These are phyloP conservation scores for Nasonia giraulti DNA, from an alignment of 1,140 invertebrate species.

Conservation along the genomic window DNA sequence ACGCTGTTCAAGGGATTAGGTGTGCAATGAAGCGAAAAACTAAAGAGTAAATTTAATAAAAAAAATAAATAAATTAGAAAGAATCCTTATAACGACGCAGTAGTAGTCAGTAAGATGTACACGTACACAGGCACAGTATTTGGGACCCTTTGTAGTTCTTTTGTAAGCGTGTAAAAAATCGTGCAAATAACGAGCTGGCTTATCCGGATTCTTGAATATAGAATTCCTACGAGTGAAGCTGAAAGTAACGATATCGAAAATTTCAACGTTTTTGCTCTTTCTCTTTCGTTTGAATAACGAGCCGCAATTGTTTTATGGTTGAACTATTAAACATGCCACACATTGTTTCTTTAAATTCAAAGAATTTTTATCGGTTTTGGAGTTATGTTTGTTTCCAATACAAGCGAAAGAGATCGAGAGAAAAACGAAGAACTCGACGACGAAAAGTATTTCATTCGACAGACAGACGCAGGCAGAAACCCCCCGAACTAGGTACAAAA, in stretches of 20 bases:
- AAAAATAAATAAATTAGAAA: slow-evolving; percentile 12
- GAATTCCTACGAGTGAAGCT: slow-evolving; percentile 17
- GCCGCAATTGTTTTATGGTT: neutral
- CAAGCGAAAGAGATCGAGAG: neutral
- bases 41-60: slow-evolving; percentile 1
- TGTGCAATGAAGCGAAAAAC: neutral
- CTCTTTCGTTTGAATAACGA: no score
- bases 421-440: neutral
- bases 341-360: neutral
- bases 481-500: slow-evolving; percentile 52
- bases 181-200: neutral
- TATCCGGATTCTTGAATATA: slow-evolving; percentile 29
- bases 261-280: neutral
- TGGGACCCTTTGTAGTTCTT: slow-evolving; percentile 56
- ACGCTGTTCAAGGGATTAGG: neutral
- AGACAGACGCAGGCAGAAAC: slow-evolving; percentile 17
- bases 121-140: slow-evolving; percentile 47
- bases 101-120: slow-evolving; percentile 6
- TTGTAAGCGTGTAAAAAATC: slow-evolving; percentile 28
- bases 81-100: neutral
- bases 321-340: neutral
- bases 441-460: slow-evolving; percentile 9
- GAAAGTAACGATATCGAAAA: slow-evolving; percentile 38
- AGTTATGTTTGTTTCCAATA: no score
- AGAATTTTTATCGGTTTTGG: neutral